Percentiles rank a stretch among this genome's conserved stretches.
These are phyloP conservation scores for Nephrocerus scutellatus DNA, from an alignment of 2,888 invertebrate species.

Conservation along the genomic window DNA sequence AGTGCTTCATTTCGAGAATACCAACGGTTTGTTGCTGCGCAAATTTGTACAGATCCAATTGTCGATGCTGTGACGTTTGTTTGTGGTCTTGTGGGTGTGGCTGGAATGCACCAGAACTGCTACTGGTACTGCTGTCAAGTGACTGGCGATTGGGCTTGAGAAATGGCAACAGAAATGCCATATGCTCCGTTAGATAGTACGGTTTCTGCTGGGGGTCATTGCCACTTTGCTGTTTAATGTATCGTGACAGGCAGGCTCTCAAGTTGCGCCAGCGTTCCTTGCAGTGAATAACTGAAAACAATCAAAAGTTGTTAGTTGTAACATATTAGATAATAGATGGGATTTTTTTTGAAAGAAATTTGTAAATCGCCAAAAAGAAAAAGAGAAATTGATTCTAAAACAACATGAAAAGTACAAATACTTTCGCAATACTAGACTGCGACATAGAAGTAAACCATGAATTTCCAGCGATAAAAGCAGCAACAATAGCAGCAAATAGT, in stretches of 20 bases:
- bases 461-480: too few relatives aligned
- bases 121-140: slow-evolving; percentile 29
- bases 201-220: slow-evolving; percentile 46
- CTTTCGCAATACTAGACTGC: too few relatives aligned
- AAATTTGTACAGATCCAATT: slow-evolving; percentile 25
- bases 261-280: slow-evolving; percentile 49
- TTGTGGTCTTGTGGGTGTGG: background rate
- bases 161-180: slow-evolving; percentile 46
- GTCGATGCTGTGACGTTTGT: background rate
- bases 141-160: slow-evolving; percentile 44
- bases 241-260: slow-evolving; percentile 45
- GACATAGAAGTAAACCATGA: too few relatives aligned
- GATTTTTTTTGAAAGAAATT: too few relatives aligned
- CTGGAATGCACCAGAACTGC: slow-evolving; percentile 11
- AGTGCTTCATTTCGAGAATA: slow-evolving; percentile 36
- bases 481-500: too few relatives aligned
- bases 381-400: background rate
- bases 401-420: too few relatives aligned
- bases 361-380: too few relatives aligned
- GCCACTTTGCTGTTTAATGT: slow-evolving; percentile 44
- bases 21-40: slow-evolving; percentile 26
- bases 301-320: background rate
- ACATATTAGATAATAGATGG: too few relatives aligned
- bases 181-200: slow-evolving; percentile 47
- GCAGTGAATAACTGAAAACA: slow-evolving; percentile 41